Evolutionary conservation across 2,888 invertebrate species (phyloP), one percentile per base, ranked within the genome.

Genomic region (Tenthredo notha): DNA sequence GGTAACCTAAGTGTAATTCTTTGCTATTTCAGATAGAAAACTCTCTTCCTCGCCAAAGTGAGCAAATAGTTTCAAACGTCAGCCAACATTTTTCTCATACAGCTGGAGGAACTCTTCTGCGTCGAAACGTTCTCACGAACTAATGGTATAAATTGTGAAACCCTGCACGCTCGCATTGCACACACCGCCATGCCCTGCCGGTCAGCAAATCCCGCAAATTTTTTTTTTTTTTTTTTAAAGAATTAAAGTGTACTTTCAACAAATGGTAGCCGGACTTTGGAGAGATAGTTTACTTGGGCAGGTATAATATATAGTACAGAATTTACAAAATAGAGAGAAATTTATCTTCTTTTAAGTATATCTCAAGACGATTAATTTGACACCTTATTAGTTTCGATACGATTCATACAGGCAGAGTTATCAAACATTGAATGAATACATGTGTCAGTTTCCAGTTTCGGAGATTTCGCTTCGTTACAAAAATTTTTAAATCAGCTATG

Each of bases 101-200:
- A 67, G 7, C 18, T 15, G 33, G 18, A 33, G 7, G 6, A 67
- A 33, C 10, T 25, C 61, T 10, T 25, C 67, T 1, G 29, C 33
- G 1, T 2, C 67, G 21, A 33, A 25, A 67, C 33, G 33, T 67
- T 67, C 33, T 67, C 18, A 67, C 67, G 33, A 67, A 33, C 29
- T 67, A 67, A 67, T 67, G 67, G 67, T 21, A 25, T 33, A 67
- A 33, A 67, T 67, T 67, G 67, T 6, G 33, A 67, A 67, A 67
- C 18, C 33, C 67, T 67, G 67, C 67, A 67, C 67, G 33, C 29
- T 67, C 33, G 67, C 10, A 33, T 15, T 15, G 15, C 15, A 33
- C 33, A 67, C 67, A 33, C 10, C 37, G 7, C 7, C 37, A 7
- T 37, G 37, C 9, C 10, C 25, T 61, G 67, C 10, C 21, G 25